A percentile compares a stretch with the other conserved stretches of the same genome.
Evolutionary conservation across 2,113 vertebrate genomes (phyloP).

Genomic region (Oryzias woworae): DNA sequence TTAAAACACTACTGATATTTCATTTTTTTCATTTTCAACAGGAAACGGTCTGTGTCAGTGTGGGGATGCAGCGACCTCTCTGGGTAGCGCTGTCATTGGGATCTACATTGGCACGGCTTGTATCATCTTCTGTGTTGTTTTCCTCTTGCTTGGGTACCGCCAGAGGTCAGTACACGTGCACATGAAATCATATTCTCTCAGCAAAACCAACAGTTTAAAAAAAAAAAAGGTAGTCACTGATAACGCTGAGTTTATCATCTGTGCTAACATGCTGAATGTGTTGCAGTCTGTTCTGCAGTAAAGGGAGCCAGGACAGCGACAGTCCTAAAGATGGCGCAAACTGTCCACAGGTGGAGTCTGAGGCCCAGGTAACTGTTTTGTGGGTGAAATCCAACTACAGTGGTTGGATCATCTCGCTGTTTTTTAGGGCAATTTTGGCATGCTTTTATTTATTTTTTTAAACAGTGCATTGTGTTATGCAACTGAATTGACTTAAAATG

Average conservation of each 20-base stretch:
- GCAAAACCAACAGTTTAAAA: not conserved
- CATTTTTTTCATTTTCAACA: constrained; percentile 35
- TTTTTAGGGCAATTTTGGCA: not conserved
- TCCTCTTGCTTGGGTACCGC: constrained; percentile 80
- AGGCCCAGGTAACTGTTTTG: constrained; percentile 52
- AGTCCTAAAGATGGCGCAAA: constrained; percentile 43
- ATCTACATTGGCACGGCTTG: constrained; percentile 80
- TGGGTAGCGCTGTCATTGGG: constrained; percentile 75
- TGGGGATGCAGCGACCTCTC: constrained; percentile 61
- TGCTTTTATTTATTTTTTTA: not conserved
- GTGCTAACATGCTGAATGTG: not conserved
- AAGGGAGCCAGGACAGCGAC: constrained; percentile 65
- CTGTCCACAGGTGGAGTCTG: constrained; percentile 47
- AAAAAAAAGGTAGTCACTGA: no score
- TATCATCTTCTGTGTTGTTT: constrained; percentile 81
- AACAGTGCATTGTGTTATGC: no score
- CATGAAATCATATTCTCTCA: not conserved
- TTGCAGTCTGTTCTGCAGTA: constrained; percentile 74
- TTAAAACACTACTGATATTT: not conserved
- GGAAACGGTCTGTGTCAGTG: constrained; percentile 67
- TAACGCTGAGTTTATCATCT: not conserved
- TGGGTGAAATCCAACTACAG: not conserved
- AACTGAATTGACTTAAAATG: no score
- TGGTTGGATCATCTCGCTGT: not conserved
- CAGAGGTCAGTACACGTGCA: constrained; percentile 65